Conservation (phyloP, 2,797 vertebrate genomes). For the Dipus sagitta region DNA sequence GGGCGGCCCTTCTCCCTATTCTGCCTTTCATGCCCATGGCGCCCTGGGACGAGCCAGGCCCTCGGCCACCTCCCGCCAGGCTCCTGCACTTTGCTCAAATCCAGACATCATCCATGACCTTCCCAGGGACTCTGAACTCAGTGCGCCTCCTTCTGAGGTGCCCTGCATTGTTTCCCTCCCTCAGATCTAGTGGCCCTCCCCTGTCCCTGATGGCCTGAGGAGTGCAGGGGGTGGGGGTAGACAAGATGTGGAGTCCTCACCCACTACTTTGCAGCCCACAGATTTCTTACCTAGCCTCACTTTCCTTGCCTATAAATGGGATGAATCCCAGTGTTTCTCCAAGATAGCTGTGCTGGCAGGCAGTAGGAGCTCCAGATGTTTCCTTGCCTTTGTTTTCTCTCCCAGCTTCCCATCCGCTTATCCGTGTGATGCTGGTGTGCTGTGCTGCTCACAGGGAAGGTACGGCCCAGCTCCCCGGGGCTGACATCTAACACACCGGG, state of each 20-base stretch:
- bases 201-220: fast-evolving
- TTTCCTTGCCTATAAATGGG: neutral
- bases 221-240: neutral
- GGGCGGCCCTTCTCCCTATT: neutral
- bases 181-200: too few relatives aligned
- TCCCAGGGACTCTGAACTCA: fast-evolving
- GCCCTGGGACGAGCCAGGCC: neutral
- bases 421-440: fast-evolving
- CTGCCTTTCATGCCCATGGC: neutral
- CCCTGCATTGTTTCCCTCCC: fast-evolving
- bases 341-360: fast-evolving
- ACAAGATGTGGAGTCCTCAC: fast-evolving
- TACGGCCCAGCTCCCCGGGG: fast-evolving
- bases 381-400: neutral
- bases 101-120: neutral
- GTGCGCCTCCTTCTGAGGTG: neutral
- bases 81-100: neutral
- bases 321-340: fast-evolving
- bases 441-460: fast-evolving
- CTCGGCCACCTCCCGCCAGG: fast-evolving
- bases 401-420: fast-evolving
- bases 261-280: neutral
- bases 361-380: fast-evolving
- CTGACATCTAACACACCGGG: fast-evolving
- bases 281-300: neutral